Base-by-base conservation (phyloP, 2,113 vertebrate species). In the Sprattus sprattus region DNA sequence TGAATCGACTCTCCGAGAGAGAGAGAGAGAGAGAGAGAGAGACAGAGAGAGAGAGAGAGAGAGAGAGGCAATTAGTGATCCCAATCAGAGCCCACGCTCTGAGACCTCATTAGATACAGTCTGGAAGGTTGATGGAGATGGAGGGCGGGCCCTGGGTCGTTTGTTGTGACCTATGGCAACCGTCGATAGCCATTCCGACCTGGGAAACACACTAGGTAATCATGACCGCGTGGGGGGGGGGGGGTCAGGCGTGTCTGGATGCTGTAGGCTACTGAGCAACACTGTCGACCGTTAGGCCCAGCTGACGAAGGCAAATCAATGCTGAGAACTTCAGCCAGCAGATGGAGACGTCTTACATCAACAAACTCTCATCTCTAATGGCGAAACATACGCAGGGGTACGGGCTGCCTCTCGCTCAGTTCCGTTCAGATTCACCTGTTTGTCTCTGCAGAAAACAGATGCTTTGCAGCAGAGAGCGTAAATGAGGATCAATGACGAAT, bases 51-150 rank as follows among this genome's bases (percentile, higher is more conserved):
- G 3, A 82, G 39, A 39, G 47, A 47, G 3, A 82, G 39, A 39
- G 47, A 47, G 50, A 82, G 81, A 52, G 82, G n/a, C 32, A 60
- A 83, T 67, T 20, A 64, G 52, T 83, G 67, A 39, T 75, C 67
- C 28, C 64, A 75, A 75, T 75, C 67, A 75, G 67, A 71, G 4
- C 10, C 28, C 28, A 15, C 15, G 67, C 67, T 32, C 67, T 16
- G 67, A 39, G 67, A 75, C 67, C 67, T 75, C 67, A 75, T 75
- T 39, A 75, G 1, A 39, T 28, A 75, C 67, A 39, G 67, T 75
- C 67, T 75, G 2, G 67, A 75, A 32, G 67, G 67, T 3, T 75
- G 67, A 75, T 75, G 67, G 67, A 75, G 67, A 75, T 75, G 67
- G 9, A 75, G 67, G 11, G 28, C 39, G 13, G 32, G 32, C 67